phyloP scores from a whole-genome alignment of 2,113 vertebrate species.

The Globicephala melas region DNA sequence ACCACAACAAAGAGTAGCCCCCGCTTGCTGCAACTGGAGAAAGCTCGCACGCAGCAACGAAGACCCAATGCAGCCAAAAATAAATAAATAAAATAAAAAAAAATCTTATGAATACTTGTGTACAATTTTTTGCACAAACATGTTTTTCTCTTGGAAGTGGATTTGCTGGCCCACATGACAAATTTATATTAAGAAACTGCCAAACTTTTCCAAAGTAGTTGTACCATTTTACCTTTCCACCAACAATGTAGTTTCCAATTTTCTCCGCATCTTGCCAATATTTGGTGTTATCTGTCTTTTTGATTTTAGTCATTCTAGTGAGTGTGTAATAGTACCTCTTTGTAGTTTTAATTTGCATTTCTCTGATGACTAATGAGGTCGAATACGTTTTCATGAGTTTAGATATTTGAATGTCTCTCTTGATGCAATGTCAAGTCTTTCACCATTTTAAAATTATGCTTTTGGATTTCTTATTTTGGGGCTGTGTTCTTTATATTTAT shows the following conservation, averaged over 20 bases:
- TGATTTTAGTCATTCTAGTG: background rate
- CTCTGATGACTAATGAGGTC: background rate
- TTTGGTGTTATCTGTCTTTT: background rate
- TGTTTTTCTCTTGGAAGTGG: background rate
- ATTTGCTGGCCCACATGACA: background rate
- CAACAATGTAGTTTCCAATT: background rate
- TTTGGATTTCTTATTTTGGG: background rate
- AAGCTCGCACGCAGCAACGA: rapidly evolving
- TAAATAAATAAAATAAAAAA: too few species aligned
- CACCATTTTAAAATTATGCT: background rate
- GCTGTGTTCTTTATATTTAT: background rate
- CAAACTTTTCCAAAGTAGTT: background rate
- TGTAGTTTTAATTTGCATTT: background rate
- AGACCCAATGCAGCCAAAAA: too few species aligned
- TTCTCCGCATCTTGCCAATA: background rate
- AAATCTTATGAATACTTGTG: background rate
- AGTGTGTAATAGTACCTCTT: background rate
- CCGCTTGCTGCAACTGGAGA: too few species aligned
- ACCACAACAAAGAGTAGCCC: too few species aligned
- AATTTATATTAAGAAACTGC: background rate
- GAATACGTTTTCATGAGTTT: background rate
- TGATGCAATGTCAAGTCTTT: background rate
- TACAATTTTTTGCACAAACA: background rate
- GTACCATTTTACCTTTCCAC: background rate
- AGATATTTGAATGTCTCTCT: background rate